Evolutionary conservation across 2,888 invertebrate species (phyloP), one percentile per base, ranked within the genome.

Genomic region (Yponomeuta malinellus): DNA sequence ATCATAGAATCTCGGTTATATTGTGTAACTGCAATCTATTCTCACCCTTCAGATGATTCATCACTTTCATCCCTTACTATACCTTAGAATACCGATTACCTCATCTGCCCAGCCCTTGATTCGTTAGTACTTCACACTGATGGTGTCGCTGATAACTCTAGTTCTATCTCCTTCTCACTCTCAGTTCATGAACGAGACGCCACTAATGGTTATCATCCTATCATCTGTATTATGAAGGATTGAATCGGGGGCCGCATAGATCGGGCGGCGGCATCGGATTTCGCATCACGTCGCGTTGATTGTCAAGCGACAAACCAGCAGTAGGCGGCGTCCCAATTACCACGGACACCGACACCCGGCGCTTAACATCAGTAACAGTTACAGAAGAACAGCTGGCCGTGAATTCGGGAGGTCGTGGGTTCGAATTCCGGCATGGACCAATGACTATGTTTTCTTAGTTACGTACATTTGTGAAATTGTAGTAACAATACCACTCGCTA

Each of bases 211-310:
- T 43, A 43, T 43, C 52, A 12, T 59, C 52, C 52, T 59, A 59
- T 59, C 12, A 59, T 59, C 52, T 59, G 52, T 59, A 59, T 59
- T 59, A 59, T 59, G 52, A 59, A 59, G 52, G 52, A 3, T 15
- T 15, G 52, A 59, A 59, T 59, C 52, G 15, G 52, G 15, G 12
- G 52, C 15, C 12, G 67, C 67, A 67, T 33, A 15, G 67, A 70
- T 70, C 82, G 78, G 77, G 81, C 81, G 77, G 81, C 81, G 83
- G 88, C 89, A 90, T 90, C 87, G 83, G 85, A 86, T 90, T 91
- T 90, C 90, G 84, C 85, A 86, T 90, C 91, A 91, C 90, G 91
- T 91, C 84, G 84, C 81, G 85, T 87, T 90, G 90, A 91, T 90
- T 90, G 90, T 88, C 83, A 84, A 80, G 82, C 88, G 89, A 88